Base-by-base conservation (phyloP, 2,888 invertebrate species). In the Hipparchia sbordonii region DNA sequence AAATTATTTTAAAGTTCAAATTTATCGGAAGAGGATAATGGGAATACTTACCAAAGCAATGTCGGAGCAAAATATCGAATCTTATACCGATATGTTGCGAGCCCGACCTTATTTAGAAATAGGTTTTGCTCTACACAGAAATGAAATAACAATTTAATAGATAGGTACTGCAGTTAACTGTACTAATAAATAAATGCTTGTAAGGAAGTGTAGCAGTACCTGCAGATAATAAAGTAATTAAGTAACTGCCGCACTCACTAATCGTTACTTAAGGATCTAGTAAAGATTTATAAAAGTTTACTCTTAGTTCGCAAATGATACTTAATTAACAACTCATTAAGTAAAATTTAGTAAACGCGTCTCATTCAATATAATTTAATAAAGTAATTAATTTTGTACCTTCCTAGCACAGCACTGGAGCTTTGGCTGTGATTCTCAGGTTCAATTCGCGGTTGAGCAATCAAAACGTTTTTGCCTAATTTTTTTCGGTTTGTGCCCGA, bases 121-220 rank as follows among this genome's bases (percentile, higher is more conserved):
- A 72, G 69, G 60, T 67, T 69, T 74, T 74, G 56, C 65, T 62
- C 52, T 56, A 78, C 78, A 73, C 59, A 79, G 61, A 68, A 72
- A 71, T 65, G 62, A 62, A 73, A 73, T 70, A 67, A 67, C 67
- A 75, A 71, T 75, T 67, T 71, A 74, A 74, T 72, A 65, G 39
- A 57, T 71, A 65, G 39, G 54, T 71, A 69, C 67, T 71, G 71
- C 71, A 73, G 70, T 65, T 65, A 52, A 39, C 51, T 52, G 52
- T 65, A 46, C 62, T 57, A 23, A 13, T 57, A 46, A 45, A 62
- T 45, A 62, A 62, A 61, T 39, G 23, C 9, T 59, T 59, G 13
- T 12, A 39, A 8, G 10, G 39, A 39, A 39, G 10, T 45, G 12
- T 61, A 45, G 8, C 12, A 23, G 10, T 52, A 61, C 45, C 3